Evolutionary conservation across 2,797 vertebrate species (phyloP), one percentile per base, ranked within the genome.

Genomic region (Australoheros facetus): DNA sequence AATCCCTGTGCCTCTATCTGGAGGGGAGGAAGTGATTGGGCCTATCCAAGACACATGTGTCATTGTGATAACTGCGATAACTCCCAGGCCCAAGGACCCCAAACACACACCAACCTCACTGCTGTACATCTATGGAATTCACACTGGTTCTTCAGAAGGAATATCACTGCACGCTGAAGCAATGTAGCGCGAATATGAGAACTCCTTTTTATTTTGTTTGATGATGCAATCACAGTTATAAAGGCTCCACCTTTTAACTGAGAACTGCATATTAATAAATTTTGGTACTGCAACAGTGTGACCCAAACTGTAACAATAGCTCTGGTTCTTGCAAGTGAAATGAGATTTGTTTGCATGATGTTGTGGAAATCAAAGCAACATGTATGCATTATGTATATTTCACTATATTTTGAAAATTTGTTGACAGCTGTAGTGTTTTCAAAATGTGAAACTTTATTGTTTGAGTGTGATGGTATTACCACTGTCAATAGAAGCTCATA

Each of bases 11-110:
- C 45, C 76, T 90, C 94, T 95, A 96, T 96, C 95, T 93, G 79
- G 55, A 78, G 92, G 94, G 94, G 95, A 96, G 95, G 94, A 96
- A 96, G 94, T 95, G 86, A 93, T 83, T 84, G 81, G 78, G 85
- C 87, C 94, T 94, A 95, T 94, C 93, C 89, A 56, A 92, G 88
- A 90, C 93, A 91, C 90, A 93, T 86, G 87, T 91, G 92, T 93
- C 85, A 56, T 76, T 83, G 89, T 88, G 93, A 93, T 92, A 88
- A 80, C 87, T 81, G 85, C 87, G 91, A 94, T 91, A 87, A 80
- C 91, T 93, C 91, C 91, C 94, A 95, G 93, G 87, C 81, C 85
- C 54, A 53, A 81, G 60, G 58, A 85, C 62, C 64, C 87, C 75
- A 88, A 91, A 89, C 90, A 86, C 85, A 91, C 85, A 78, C 12